Percentiles rank a stretch among this genome's conserved stretches.
Evolutionary conservation across 2,113 vertebrate species (phyloP).

Genomic region (Cheilinus undulatus): DNA sequence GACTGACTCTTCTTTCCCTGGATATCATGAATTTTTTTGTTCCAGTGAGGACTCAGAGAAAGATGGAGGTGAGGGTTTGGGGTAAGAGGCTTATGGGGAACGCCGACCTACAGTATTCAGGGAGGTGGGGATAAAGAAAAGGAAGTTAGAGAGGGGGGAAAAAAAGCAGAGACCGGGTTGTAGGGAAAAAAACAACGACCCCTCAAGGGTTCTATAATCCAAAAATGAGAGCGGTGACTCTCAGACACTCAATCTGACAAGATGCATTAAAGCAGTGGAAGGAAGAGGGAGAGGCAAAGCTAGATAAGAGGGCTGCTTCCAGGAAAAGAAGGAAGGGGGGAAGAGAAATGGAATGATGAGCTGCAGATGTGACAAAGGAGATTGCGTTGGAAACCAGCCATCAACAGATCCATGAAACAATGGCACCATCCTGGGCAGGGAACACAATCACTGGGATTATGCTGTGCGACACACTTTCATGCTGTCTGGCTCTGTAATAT

Average conservation of each 20-base stretch:
- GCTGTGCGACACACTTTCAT: constrained; percentile 53
- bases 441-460: constrained; percentile 60
- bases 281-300: constrained; percentile 56
- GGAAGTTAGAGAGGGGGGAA: constrained; percentile 11
- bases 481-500: constrained; percentile 24
- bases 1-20: constrained; percentile 18
- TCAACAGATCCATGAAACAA: constrained; percentile 69
- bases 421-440: constrained; percentile 54
- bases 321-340: constrained; percentile 16
- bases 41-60: constrained; percentile 43
- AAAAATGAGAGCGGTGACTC: constrained; percentile 66
- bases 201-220: constrained; percentile 68
- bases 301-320: constrained; percentile 61
- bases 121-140: constrained; percentile 31
- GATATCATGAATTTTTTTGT: constrained; percentile 3
- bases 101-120: constrained; percentile 26
- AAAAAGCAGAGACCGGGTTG: constrained; percentile 14
- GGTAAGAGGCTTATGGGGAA: constrained; percentile 77
- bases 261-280: constrained; percentile 65
- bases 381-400: constrained; percentile 73
- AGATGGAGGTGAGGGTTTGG: constrained; percentile 62
- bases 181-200: constrained; percentile 46
- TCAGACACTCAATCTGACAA: constrained; percentile 74
- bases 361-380: constrained; percentile 69
- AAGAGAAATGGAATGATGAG: constrained; percentile 64